Conservation (phyloP, 2,888 invertebrate genomes). For the Biston betularia region DNA sequence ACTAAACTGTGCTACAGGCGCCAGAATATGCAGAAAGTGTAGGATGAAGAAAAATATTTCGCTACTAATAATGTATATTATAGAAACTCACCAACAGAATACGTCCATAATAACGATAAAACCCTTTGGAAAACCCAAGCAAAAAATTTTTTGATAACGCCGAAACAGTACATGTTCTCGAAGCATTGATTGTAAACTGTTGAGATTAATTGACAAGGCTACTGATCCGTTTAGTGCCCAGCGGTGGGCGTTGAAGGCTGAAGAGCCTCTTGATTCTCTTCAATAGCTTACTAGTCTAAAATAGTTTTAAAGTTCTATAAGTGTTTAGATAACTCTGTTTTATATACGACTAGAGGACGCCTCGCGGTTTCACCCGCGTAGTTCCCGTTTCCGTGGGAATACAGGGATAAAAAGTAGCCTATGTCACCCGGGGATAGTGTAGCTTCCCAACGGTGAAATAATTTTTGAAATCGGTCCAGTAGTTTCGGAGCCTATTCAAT, state of each 20-base stretch:
- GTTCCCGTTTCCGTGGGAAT: too few relatives aligned
- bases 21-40: not conserved
- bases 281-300: conserved; percentile 1
- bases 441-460: too few relatives aligned
- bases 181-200: conserved; percentile 51
- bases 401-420: too few relatives aligned
- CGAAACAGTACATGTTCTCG: conserved; percentile 56
- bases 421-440: too few relatives aligned
- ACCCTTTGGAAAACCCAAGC: conserved; percentile 44
- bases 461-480: too few relatives aligned
- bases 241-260: conserved; percentile 59
- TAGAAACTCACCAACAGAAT: conserved; percentile 55
- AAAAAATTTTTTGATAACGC: conserved; percentile 42
- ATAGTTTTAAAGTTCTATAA: not conserved
- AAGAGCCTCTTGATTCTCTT: conserved; percentile 32
- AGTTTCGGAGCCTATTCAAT: too few relatives aligned
- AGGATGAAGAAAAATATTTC: not conserved
- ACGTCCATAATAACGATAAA: conserved; percentile 49
- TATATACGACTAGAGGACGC: too few relatives aligned
- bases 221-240: conserved; percentile 25
- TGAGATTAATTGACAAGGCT: conserved; percentile 48
- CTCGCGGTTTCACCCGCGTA: too few relatives aligned
- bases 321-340: not conserved
- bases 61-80: conserved; percentile 20
- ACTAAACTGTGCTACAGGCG: too few relatives aligned